These are phyloP conservation scores for Muntiacus muntjak DNA, from an alignment of 2,113 vertebrate genomes.

Conservation along the genomic window DNA sequence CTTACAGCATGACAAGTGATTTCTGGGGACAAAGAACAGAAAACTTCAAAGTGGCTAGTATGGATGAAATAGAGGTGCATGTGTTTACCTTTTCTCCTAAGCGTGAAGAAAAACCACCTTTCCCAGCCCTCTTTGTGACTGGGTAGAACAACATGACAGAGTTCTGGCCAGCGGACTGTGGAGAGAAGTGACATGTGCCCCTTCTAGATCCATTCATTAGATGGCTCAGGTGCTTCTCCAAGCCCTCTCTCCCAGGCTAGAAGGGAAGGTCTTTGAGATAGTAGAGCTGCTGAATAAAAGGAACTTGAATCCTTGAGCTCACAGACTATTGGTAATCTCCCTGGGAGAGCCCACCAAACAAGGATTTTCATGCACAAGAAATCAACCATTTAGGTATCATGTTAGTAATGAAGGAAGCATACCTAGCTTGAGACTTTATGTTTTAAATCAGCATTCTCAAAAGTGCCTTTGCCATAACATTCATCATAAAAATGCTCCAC, in stretches of 20 bases:
- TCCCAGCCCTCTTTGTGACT: neutral
- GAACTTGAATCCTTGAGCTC: neutral
- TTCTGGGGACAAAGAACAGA: neutral
- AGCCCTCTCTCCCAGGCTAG: neutral
- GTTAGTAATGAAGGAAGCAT: neutral
- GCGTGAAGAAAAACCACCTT: neutral
- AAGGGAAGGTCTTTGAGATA: neutral
- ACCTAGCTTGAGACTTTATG: neutral
- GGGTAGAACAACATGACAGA: neutral
- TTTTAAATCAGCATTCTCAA: neutral
- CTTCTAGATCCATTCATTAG: neutral
- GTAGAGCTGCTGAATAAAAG: neutral
- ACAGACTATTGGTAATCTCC: neutral
- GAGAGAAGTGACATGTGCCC: rapidly evolving
- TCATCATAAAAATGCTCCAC: neutral
- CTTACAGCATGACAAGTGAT: neutral
- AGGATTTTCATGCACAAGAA: neutral
- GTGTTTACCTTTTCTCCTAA: neutral
- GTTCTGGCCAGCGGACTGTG: neutral
- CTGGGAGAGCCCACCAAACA: neutral
- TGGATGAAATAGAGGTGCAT: rapidly evolving
- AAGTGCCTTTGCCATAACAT: neutral
- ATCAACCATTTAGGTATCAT: neutral
- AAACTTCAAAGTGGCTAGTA: neutral
- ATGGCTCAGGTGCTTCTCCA: neutral